Evolutionary conservation across 2,113 vertebrate species (phyloP), one percentile per base, ranked within the genome.

Genomic region (Thymallus thymallus): DNA sequence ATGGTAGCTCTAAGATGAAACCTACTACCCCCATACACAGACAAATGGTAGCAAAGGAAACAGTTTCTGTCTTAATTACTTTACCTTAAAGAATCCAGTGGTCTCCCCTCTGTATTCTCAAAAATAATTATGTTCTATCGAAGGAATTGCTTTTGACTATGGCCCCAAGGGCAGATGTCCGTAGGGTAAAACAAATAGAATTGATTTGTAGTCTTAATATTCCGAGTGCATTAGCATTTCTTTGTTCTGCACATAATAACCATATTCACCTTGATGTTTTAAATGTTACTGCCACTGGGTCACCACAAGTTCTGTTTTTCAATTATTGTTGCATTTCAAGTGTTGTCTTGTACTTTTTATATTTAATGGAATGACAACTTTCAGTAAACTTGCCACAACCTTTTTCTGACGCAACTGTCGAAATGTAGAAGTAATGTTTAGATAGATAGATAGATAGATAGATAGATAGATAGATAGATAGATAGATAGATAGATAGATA

Each of bases 81-180:
- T 74, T 35, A 66, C 76, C 32, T 73, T 64, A 65, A 20, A 55
- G 68, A 60, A 48, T 69, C 68, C 29, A 10, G 3, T 24, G 60
- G 20, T 72, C 56, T 80, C 23, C 60, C 35, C 35, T 41, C 35
- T 41, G 35, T 41, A 41, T 41, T 41, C 35, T 41, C 35, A 3
- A 10, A 41, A 41, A 41, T 41, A 41, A 41, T 63, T 68, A 4
- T 32, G 13, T 56, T 73, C 73, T 71, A 20, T 71, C 35, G 10
- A 58, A 77, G 32, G 76, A 55, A 64, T 24, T 64, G 24, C 14
- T 29, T 6, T 16, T 69, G 61, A 46, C 68, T 69, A 67, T 69
- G 73, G 76, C 73, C 86, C 0, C 0, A 4, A 58, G 79, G 85
- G 71, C 72, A 85, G 74, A 87, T 81, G 79, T 82, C 83, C 65